Evolutionary conservation across 1,140 invertebrate species (phyloP).

Genomic region (Drosophila ercepeae): DNA sequence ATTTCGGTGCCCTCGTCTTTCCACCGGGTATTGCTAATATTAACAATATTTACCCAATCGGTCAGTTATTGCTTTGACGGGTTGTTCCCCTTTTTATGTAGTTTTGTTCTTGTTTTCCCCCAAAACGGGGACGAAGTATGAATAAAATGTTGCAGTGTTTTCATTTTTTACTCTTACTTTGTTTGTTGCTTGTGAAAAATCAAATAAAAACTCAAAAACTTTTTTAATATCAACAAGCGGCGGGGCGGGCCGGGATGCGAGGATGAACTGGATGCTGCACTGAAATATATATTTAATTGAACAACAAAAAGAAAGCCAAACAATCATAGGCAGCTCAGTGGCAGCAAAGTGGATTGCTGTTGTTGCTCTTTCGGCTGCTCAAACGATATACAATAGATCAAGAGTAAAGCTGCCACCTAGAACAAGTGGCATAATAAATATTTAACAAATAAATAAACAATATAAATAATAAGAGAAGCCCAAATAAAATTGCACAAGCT

Average conservation of each 20-base stretch:
- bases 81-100: constrained; percentile 3
- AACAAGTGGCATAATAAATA: constrained; percentile 39
- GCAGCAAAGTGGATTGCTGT: constrained; percentile 37
- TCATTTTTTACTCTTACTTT: constrained; percentile 22
- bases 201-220: constrained; percentile 57
- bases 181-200: constrained; percentile 32
- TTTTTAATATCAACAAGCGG: constrained; percentile 50
- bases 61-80: constrained; percentile 27
- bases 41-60: constrained; percentile 39
- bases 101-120: constrained; percentile 2
- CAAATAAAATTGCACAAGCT: constrained; percentile 12
- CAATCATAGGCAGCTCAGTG: constrained; percentile 42
- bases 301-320: constrained; percentile 64
- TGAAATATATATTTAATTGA: constrained; percentile 66
- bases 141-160: constrained; percentile 3
- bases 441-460: constrained; percentile 23
- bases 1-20: not conserved
- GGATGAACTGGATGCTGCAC: not conserved
- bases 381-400: constrained; percentile 69
- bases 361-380: constrained; percentile 49
- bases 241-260: no score
- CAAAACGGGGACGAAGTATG: not conserved
- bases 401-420: constrained; percentile 33
- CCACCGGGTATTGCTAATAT: constrained; percentile 32
- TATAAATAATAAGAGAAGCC: not conserved